A percentile compares a stretch with the other conserved stretches of the same genome.
Conservation (phyloP, 1,140 invertebrate genomes). For the Orchesella cincta region DNA sequence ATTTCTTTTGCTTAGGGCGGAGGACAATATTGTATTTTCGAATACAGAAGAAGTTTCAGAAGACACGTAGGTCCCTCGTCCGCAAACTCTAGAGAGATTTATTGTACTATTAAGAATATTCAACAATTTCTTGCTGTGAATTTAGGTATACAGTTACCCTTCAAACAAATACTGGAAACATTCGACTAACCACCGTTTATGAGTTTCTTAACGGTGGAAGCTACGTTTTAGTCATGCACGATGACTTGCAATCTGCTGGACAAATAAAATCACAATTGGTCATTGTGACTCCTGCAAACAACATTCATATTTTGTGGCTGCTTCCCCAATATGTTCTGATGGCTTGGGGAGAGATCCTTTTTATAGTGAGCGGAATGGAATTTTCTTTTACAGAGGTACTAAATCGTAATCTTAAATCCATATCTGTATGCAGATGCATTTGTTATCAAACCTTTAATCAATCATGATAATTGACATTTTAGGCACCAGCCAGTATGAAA, state of each 20-base stretch:
- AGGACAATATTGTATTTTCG: neutral
- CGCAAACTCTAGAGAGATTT: too few species aligned
- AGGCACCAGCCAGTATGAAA: conserved; percentile 88
- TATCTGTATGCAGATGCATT: neutral
- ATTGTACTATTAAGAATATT: neutral
- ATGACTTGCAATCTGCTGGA: neutral
- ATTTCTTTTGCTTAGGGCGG: neutral
- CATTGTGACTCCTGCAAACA: conserved; percentile 1
- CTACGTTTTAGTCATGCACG: neutral
- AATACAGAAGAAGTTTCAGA: neutral
- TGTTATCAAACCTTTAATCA: neutral
- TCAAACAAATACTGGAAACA: neutral
- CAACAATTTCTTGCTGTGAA: neutral
- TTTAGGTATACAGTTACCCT: neutral
- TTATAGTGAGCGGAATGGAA: conserved; percentile 48
- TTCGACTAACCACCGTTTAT: too few species aligned
- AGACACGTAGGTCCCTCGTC: neutral
- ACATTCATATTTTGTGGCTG: conserved; percentile 63
- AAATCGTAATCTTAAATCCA: neutral
- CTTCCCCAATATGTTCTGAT: conserved; percentile 64
- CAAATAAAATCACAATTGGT: neutral
- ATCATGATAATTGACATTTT: conserved; percentile 56
- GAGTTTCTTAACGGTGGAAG: neutral
- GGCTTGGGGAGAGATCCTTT: conserved; percentile 48
- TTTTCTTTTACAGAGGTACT: conserved; percentile 49